A percentile compares a stretch with the other conserved stretches of the same genome.
These are phyloP conservation scores for Apostichopus parvimensis DNA, from an alignment of 35 echinoderm and acorn worm species.

Conservation along the genomic window DNA sequence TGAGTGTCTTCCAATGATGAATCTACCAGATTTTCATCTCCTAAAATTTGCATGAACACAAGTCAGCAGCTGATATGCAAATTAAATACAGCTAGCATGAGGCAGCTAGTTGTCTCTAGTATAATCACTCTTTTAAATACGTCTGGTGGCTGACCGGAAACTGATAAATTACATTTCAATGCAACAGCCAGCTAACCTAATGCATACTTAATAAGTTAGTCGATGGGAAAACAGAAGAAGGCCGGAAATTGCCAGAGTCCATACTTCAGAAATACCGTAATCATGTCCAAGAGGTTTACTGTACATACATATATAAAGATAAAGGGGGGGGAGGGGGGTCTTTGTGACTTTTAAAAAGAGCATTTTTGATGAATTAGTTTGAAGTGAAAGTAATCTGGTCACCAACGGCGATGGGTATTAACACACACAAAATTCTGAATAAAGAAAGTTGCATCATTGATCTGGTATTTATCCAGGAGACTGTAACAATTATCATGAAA, in stretches of 20 bases:
- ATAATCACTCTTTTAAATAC: background rate
- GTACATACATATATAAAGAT: background rate
- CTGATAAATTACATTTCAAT: background rate
- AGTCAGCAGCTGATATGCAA: conserved; percentile 24
- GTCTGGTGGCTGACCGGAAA: background rate
- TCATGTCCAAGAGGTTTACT: no score
- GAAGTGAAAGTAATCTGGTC: background rate
- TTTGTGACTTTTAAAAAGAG: background rate
- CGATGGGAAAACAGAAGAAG: background rate
- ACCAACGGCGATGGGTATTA: no score
- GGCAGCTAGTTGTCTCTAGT: no score
- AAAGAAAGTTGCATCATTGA: no score
- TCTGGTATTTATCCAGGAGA: no score
- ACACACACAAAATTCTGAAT: no score
- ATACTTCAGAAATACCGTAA: no score
- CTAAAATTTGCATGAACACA: conserved; percentile 26
- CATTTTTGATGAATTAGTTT: background rate
- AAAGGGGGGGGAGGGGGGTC: background rate
- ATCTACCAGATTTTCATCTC: conserved; percentile 6
- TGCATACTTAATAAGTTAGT: background rate
- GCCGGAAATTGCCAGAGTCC: background rate
- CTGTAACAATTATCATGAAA: no score
- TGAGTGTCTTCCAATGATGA: background rate
- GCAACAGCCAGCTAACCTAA: background rate
- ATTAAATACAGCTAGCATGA: background rate